These are phyloP conservation scores for Hyles lineata DNA, from an alignment of 2,888 invertebrate species.

Conservation along the genomic window DNA sequence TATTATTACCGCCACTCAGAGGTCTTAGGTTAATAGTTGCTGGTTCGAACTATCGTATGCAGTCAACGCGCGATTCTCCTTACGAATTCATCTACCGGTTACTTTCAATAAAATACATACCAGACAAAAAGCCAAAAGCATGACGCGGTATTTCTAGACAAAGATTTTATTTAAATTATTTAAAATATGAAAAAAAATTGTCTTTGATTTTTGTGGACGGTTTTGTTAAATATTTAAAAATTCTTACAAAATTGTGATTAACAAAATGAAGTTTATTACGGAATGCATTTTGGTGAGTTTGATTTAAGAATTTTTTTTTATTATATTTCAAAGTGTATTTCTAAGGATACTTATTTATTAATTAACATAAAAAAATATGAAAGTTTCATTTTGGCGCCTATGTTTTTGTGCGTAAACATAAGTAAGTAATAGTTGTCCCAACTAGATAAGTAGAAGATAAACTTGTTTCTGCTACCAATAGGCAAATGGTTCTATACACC, in stretches of 20 bases:
- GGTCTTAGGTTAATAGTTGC: constrained; percentile 23
- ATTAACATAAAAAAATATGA: too few species aligned
- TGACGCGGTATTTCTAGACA: too few species aligned
- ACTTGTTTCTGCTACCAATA: too few species aligned
- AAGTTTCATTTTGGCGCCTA: too few species aligned
- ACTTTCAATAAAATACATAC: too few species aligned
- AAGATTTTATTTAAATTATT: too few species aligned
- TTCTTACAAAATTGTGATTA: not conserved
- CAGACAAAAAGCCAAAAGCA: not conserved
- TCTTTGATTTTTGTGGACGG: not conserved
- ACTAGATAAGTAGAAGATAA: too few species aligned
- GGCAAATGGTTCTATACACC: too few species aligned
- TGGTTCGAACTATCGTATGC: not conserved
- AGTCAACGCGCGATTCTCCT: constrained; percentile 5
- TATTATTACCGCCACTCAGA: constrained; percentile 15
- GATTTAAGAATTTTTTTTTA: not conserved
- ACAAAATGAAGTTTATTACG: constrained; percentile 7
- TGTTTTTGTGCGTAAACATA: too few species aligned
- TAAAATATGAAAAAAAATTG: not conserved
- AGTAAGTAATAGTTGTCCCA: too few species aligned
- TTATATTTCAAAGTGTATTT: not conserved
- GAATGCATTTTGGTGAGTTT: constrained; percentile 18
- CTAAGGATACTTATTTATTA: not conserved
- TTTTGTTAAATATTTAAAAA: not conserved
- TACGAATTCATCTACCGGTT: not conserved